Evolutionary conservation across 2,888 invertebrate genomes (phyloP).

Genomic region (Alviniconcha strummeri): DNA sequence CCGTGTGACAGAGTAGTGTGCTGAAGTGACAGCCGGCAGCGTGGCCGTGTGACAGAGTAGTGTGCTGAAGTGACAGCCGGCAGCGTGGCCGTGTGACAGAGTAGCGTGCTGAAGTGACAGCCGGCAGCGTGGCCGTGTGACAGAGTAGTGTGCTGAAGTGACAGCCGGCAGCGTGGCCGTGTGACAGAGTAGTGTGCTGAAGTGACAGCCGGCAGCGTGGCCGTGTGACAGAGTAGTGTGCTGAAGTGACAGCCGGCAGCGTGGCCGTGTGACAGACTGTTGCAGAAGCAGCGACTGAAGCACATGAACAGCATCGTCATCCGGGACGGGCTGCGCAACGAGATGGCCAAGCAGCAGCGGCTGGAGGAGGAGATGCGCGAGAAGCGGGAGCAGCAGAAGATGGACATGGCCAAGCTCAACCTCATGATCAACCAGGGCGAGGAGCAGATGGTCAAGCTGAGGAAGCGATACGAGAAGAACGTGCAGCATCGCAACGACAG

Average conservation of each 20-base stretch:
- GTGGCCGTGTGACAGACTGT: constrained; percentile 52
- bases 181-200: constrained; percentile 45
- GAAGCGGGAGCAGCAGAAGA: constrained; percentile 71
- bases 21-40: no score
- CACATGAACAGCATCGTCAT: constrained; percentile 70
- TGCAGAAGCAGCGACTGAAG: constrained; percentile 71
- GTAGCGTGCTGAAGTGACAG: no score
- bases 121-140: no score
- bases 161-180: no score
- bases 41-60: constrained; percentile 45
- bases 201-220: no score
- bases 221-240: no score
- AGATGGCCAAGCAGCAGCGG: constrained; percentile 71
- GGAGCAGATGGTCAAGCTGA: constrained; percentile 71
- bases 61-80: no score
- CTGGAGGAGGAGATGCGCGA: constrained; percentile 70
- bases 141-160: constrained; percentile 45
- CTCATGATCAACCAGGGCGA: constrained; percentile 73
- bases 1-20: constrained; percentile 45
- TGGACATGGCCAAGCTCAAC: constrained; percentile 73
- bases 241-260: no score
- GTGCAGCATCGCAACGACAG: constrained; percentile 72
- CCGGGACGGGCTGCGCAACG: constrained; percentile 71
- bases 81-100: constrained; percentile 45
- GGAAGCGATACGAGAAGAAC: constrained; percentile 71